phyloP scores from a whole-genome alignment of 2,113 vertebrate genomes.

The Theropithecus gelada region DNA sequence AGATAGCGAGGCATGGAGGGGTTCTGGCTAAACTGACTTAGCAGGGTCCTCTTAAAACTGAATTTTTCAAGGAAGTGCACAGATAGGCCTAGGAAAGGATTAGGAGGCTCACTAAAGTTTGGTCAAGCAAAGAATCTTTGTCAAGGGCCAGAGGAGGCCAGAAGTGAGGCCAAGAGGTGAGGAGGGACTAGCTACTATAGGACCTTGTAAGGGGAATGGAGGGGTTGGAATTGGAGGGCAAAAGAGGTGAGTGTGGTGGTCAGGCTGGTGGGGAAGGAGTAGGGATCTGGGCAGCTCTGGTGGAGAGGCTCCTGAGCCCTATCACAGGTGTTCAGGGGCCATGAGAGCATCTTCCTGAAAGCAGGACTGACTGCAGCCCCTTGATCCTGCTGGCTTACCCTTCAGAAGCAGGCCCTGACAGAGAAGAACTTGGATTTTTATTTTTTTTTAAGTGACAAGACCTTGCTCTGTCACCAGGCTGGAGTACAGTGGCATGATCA shows the following conservation, averaged over 20 bases:
- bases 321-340: rapidly evolving
- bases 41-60: neutral
- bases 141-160: neutral
- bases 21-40: too few relatives aligned
- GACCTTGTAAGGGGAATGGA: too few relatives aligned
- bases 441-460: too few relatives aligned
- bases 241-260: neutral
- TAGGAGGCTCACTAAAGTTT: neutral
- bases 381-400: too few relatives aligned
- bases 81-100: neutral
- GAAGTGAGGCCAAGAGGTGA: neutral
- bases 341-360: neutral
- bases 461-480: too few relatives aligned
- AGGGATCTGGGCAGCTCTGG: neutral
- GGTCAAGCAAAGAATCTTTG: neutral
- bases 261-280: neutral
- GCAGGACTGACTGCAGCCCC: too few relatives aligned
- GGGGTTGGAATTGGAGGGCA: too few relatives aligned
- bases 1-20: rapidly evolving
- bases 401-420: neutral
- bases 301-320: too few relatives aligned
- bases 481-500: too few relatives aligned
- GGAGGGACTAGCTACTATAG: neutral
- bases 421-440: neutral
- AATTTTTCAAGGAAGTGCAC: neutral